These are phyloP conservation scores for Microcebus jonahi DNA, from an alignment of 2,113 vertebrate species.

Conservation along the genomic window DNA sequence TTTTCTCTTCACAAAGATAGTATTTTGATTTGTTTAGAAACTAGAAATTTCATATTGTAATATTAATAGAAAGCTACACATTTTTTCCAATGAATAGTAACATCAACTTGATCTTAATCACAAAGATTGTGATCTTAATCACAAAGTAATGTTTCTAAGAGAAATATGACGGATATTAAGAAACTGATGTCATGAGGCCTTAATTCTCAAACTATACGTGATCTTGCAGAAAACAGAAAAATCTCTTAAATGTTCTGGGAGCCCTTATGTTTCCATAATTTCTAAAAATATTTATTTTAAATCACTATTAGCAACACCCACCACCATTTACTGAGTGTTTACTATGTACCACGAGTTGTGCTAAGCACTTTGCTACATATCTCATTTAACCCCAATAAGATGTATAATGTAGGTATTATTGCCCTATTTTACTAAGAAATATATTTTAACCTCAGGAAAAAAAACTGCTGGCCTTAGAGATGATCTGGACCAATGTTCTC, in stretches of 20 bases:
- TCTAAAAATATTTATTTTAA: background rate
- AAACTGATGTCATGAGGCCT: background rate
- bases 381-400: background rate
- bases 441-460: background rate
- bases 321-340: background rate
- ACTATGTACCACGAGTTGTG: background rate
- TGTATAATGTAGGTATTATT: background rate
- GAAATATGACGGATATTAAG: background rate
- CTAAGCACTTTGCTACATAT: background rate
- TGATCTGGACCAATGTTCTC: background rate
- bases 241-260: background rate
- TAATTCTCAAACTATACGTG: background rate
- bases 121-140: constrained; percentile 4
- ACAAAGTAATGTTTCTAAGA: background rate
- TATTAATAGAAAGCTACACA: background rate
- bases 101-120: background rate
- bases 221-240: background rate
- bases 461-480: background rate
- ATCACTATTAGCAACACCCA: background rate
- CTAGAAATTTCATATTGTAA: background rate
- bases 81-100: background rate
- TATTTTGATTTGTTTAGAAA: background rate
- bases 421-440: background rate
- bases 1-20: constrained; percentile 10
- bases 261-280: background rate